A percentile compares a stretch with the other conserved stretches of the same genome.
phyloP scores from a whole-genome alignment of 2,888 invertebrate species.

The Lomographa bimaculata region DNA sequence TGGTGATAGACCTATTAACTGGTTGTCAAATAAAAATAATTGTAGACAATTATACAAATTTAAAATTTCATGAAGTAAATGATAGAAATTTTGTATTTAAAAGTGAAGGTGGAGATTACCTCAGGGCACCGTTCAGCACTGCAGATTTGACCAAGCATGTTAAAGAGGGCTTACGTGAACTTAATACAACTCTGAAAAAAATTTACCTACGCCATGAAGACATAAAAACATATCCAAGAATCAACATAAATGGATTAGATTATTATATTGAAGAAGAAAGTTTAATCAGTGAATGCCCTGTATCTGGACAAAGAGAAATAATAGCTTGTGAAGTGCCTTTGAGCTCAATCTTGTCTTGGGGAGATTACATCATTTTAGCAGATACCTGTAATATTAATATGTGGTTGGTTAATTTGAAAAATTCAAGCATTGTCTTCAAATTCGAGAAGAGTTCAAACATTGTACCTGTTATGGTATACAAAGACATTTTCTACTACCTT shows the following conservation, averaged over 20 bases:
- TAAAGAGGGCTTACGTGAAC: constrained; percentile 38
- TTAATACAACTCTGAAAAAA: constrained; percentile 50
- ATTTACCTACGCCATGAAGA: constrained; percentile 19
- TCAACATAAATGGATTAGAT: constrained; percentile 46
- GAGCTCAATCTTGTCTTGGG: constrained; percentile 53
- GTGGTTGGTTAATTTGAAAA: constrained; percentile 57
- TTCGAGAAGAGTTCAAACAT: constrained; percentile 50
- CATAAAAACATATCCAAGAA: constrained; percentile 9
- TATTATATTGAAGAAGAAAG: constrained; percentile 43
- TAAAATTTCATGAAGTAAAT: constrained; percentile 44
- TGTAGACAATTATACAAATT: constrained; percentile 50
- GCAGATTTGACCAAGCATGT: constrained; percentile 48
- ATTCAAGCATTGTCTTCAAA: constrained; percentile 46
- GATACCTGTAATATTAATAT: constrained; percentile 52
- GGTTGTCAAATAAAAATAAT: constrained; percentile 47
- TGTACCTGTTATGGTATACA: constrained; percentile 51
- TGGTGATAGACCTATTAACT: constrained; percentile 48
- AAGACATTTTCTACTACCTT: constrained; percentile 62
- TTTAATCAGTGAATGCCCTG: constrained; percentile 51
- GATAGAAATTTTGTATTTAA: constrained; percentile 47
- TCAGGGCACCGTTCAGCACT: constrained; percentile 40
- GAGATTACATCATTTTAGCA: constrained; percentile 48
- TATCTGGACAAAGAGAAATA: constrained; percentile 53
- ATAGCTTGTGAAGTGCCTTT: constrained; percentile 27
- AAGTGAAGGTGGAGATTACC: constrained; percentile 64